Base-by-base conservation (phyloP, 2,113 vertebrate species). In the Balaenoptera acutorostrata region DNA sequence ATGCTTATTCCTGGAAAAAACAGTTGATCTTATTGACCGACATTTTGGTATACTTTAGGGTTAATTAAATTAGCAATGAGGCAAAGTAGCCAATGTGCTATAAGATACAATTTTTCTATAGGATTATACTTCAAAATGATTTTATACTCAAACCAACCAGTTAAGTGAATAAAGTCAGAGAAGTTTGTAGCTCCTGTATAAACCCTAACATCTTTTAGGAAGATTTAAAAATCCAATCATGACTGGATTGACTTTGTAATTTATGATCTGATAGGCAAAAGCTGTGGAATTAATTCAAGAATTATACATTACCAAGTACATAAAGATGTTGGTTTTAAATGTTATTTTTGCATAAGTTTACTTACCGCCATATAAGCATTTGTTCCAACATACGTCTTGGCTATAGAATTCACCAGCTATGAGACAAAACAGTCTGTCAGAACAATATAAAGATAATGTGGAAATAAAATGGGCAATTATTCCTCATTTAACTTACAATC, bases 291-390 rank as follows among this genome's bases (percentile, higher is more conserved):
- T 92, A 92, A 97, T 96, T 92, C 63, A 95, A 95, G 57, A 0
- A 84, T 46, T 96, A 80, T 91, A 95, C 85, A 33, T 29, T 59
- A 68, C 83, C 52, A 52, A 36, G 97, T 39, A 96, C 96, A 95
- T 93, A 97, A 97, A 98, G 55, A 92, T 90, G 96, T 93, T 92
- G 74, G 83, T 41, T 98, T 98, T 88, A 95, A 95, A 97, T 18
- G 97, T 80, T 64, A 87, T 95, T 98, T 98, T 98, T 97, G 97
- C 98, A 93, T 84, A 98, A 94, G 97, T 97, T 93, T 97, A 99
- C 99, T 99, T 98, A 99, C 99, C 96, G 99, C 99, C 99, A 99
- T 99, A 63, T 99, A 99, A 91, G 99, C 99, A 93, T 99, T 99
- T 96, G 99, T 99, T 99, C 99, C 99, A 41, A 99, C 99, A 78